Base-by-base conservation (phyloP, 2,888 invertebrate genomes). In the Lagria hirta region DNA sequence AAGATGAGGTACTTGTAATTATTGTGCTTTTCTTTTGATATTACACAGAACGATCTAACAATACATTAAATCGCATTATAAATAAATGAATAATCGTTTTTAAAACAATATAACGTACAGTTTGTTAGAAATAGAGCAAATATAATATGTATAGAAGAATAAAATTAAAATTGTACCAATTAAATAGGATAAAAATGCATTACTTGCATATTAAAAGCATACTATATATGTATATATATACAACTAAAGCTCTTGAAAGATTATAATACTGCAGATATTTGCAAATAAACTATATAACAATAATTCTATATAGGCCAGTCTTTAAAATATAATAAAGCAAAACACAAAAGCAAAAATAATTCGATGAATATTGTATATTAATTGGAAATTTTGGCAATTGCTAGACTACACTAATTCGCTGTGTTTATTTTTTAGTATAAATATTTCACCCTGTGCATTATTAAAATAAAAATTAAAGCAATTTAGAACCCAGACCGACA, bases 401-500 rank as follows among this genome's bases (percentile, higher is more conserved):
- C 46, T 40, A 24, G 20, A 57, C 58, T 61, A 61, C 47, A 52
- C 61, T 65, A 66, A 54, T 67, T 66, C 66, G 66, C 66, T 67
- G 66, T 66, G 57, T 57, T 40, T 32, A 30, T 24, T 53, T 53
- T 52, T 46, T 52, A 52, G 49, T 53, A 52, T 56, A 54, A 54
- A 56, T 54, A 50, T 54, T 53, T 53, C 60, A 68, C 68, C 68
- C 67, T 68, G 66, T 69, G 66, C 65, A 64, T 55, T 59, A 57
- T 52, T 50, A 47, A 27, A 41, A 35, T 15, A 26, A 29, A 20
- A 38, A 35, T 30, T 12, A 35, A 35, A 38, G 38, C 38, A 23
- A 37, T 4, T 33, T 8, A 26, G 4, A 29, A 38, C 30, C 23
- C 38, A 38, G 37, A 37, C 21, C 28, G 17, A 29, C 23, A 28